These are phyloP conservation scores for Agrilus mali DNA, from an alignment of 2,888 invertebrate species.

Conservation along the genomic window DNA sequence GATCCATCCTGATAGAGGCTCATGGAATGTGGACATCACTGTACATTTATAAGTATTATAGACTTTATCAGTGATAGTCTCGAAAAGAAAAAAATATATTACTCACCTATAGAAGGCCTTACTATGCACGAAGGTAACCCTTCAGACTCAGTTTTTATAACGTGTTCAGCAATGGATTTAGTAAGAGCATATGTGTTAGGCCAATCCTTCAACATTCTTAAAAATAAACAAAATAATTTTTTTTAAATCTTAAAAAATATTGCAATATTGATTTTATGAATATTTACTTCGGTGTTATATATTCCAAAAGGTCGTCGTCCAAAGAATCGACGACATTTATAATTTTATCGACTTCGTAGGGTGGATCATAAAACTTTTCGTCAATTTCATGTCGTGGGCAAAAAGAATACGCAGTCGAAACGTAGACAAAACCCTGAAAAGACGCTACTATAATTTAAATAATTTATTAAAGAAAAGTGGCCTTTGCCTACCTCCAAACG, in stretches of 20 bases:
- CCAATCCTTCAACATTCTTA: conserved; percentile 23
- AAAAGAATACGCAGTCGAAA: conserved; percentile 21
- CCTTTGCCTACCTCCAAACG: conserved; percentile 43
- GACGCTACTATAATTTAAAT: conserved; percentile 19
- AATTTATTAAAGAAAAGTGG: conserved; percentile 28
- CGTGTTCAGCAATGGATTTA: conserved; percentile 56
- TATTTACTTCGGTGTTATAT: conserved; percentile 23
- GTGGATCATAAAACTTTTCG: conserved; percentile 36
- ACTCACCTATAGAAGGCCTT: too few species aligned
- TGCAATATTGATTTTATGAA: background rate
- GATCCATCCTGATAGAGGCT: conserved; percentile 44
- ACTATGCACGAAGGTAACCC: conserved; percentile 51
- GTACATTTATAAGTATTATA: too few species aligned
- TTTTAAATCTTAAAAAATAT: too few species aligned
- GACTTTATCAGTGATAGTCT: too few species aligned
- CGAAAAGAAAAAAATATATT: too few species aligned
- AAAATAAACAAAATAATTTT: background rate
- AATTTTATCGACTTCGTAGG: conserved; percentile 34
- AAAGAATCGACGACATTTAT: conserved; percentile 20
- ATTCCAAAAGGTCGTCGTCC: conserved; percentile 28
- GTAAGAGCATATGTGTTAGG: conserved; percentile 66
- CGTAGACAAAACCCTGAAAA: conserved; percentile 29
- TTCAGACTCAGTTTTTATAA: conserved; percentile 38
- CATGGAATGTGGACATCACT: conserved; percentile 28
- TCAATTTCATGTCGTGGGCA: conserved; percentile 17